These are phyloP conservation scores for Leucopternis melanops DNA, from an alignment of 2,113 vertebrate genomes.

Conservation along the genomic window DNA sequence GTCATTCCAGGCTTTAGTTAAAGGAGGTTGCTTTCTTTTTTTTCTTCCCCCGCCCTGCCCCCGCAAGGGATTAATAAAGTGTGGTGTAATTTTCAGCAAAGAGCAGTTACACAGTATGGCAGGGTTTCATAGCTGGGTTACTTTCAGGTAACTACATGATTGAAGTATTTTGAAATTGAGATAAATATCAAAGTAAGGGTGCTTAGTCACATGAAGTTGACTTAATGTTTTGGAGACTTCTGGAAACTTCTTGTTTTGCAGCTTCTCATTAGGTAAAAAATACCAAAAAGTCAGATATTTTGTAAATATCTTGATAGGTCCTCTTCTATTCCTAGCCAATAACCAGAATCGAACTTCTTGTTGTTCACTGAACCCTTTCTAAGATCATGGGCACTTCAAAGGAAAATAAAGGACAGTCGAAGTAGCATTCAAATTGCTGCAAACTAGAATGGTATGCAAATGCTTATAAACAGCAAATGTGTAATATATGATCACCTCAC, in stretches of 20 bases:
- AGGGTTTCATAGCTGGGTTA: constrained; percentile 1
- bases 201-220: constrained; percentile 12
- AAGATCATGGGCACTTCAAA: not conserved
- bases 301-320: not conserved
- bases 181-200: constrained; percentile 7
- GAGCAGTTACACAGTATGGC: not conserved
- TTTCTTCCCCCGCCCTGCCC: not conserved
- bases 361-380: not conserved
- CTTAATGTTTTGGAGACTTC: not conserved
- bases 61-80: not conserved
- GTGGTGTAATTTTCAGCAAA: constrained; percentile 25
- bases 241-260: not conserved
- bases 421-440: not conserved
- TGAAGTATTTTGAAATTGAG: constrained; percentile 40
- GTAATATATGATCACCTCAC: not conserved
- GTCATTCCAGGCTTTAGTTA: constrained; percentile 25
- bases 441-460: not conserved
- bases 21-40: constrained; percentile 19
- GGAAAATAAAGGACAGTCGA: not conserved
- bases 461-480: not conserved
- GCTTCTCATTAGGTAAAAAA: not conserved
- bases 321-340: not conserved
- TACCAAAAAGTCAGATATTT: not conserved
- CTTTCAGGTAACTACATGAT: constrained; percentile 1
- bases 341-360: not conserved